Base-by-base conservation (phyloP, 2,113 vertebrate species). In the Pogonocichla stellata region DNA sequence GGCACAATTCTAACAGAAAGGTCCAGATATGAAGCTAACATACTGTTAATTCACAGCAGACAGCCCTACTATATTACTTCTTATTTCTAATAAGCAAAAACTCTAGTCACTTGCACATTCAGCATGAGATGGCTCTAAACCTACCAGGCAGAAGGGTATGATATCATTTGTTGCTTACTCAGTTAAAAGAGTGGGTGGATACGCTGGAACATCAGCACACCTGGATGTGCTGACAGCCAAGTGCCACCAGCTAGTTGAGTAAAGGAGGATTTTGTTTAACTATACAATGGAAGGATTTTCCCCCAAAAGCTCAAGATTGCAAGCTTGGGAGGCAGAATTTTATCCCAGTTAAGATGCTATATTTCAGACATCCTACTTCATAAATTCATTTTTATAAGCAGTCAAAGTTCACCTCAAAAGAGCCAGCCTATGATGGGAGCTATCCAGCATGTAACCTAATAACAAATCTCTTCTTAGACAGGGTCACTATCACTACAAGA, bases 181-280 rank as follows among this genome's bases (percentile, higher is more conserved):
- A 74, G 57, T 78, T 91, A 40, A 84, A 74, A 92, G 93, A 60
- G 80, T 75, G 77, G 83, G 86, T 95, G 86, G 72, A 33, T 72
- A 25, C n/a, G 57, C 5, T 89, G 84, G 93, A 96, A 95, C 89
- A 75, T 10, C 61, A 89, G 73, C 83, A 91, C 84, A 95, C 80
- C 73, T 92, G 89, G 80, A 69, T 38, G 33, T 58, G 73, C 66
- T 81, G 89, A 57, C 84, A 91, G 84, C 73, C 84, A 96, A 95
- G 62, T 38, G 93, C 93, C 20, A 6, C 51, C 92, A 95, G 90
- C 67, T 80, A 83, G 66, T 2, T 85, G 48, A 94, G 47, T 58
- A 67, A 36, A 77, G 33, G 33, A 77, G 23, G 31, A 73, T 83
- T 92, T 75, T 92, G 29, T 60, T 96, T 75, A 93, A 69, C 48